Conservation (phyloP, 2,797 vertebrate genomes). For the Tragelaphus oryx region DNA sequence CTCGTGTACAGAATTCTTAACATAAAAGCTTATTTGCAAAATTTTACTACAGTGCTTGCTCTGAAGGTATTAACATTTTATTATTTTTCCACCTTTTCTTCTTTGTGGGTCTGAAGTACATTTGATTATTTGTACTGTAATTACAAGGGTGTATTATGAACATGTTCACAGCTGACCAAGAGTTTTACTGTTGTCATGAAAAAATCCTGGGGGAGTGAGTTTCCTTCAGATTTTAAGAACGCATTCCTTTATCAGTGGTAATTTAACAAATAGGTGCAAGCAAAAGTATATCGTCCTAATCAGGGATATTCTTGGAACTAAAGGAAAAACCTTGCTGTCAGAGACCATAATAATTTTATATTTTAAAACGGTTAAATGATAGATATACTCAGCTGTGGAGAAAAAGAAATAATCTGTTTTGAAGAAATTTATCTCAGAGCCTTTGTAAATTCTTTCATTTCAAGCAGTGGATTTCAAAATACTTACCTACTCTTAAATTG, state of each 20-base stretch:
- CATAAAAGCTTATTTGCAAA: constrained; percentile 42
- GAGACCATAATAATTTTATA: constrained; percentile 12
- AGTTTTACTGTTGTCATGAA: constrained; percentile 19
- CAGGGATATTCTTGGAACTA: constrained; percentile 22
- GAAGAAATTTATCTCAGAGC: constrained; percentile 20
- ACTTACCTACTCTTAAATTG: background rate
- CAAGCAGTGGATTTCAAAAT: constrained; percentile 41
- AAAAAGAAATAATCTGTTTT: background rate
- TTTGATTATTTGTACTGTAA: constrained; percentile 17
- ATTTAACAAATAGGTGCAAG: constrained; percentile 14
- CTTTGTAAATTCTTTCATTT: constrained; percentile 47
- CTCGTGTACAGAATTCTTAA: background rate
- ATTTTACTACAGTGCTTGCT: background rate
- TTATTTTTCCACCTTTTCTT: background rate
- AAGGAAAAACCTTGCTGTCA: constrained; percentile 15
- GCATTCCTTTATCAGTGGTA: background rate
- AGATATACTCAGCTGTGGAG: background rate
- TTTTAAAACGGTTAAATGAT: constrained; percentile 28
- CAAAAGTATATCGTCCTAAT: constrained; percentile 21
- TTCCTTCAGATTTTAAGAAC: constrained; percentile 46
- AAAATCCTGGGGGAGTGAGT: background rate
- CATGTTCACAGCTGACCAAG: background rate
- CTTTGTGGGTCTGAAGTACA: background rate
- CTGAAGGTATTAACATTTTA: background rate
- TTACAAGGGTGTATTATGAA: background rate